These are phyloP conservation scores for Dasyurus viverrinus DNA, from an alignment of 2,113 vertebrate species.

Conservation along the genomic window DNA sequence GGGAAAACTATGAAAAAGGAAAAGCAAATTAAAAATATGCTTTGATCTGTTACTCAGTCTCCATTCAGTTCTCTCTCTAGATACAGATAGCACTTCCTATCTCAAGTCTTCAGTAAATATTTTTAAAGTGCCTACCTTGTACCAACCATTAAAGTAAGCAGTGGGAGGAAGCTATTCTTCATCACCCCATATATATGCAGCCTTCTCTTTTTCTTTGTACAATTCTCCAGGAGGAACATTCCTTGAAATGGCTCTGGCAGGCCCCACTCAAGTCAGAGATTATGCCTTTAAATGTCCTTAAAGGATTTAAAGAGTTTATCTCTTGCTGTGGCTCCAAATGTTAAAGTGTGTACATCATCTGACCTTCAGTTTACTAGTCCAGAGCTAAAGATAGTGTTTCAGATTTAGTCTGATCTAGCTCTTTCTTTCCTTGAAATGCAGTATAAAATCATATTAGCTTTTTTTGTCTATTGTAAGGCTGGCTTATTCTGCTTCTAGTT, in stretches of 20 bases:
- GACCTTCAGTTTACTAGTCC: neutral
- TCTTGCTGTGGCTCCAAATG: neutral
- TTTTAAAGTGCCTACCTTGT: neutral
- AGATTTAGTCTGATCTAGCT: neutral
- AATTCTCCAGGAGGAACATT: neutral
- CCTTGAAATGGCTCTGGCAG: neutral
- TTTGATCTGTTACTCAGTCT: too few relatives aligned
- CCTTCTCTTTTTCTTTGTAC: neutral
- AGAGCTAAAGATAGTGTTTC: neutral
- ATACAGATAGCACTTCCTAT: too few relatives aligned
- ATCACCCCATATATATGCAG: neutral
- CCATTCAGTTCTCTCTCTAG: too few relatives aligned
- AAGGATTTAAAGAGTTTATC: neutral
- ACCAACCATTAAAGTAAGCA: neutral
- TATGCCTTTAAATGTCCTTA: neutral
- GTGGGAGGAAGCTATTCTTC: too few relatives aligned
- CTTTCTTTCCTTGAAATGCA: neutral
- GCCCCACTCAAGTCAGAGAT: neutral
- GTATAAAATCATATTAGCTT: neutral
- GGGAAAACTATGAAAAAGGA: too few relatives aligned
- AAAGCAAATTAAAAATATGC: too few relatives aligned
- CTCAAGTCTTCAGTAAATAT: neutral
- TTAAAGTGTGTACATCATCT: neutral
- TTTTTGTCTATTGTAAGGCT: neutral
- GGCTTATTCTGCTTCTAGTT: neutral